Evolutionary conservation across 2,113 vertebrate species (phyloP), one percentile per base, ranked within the genome.

Genomic region (Montifringilla adamsi): DNA sequence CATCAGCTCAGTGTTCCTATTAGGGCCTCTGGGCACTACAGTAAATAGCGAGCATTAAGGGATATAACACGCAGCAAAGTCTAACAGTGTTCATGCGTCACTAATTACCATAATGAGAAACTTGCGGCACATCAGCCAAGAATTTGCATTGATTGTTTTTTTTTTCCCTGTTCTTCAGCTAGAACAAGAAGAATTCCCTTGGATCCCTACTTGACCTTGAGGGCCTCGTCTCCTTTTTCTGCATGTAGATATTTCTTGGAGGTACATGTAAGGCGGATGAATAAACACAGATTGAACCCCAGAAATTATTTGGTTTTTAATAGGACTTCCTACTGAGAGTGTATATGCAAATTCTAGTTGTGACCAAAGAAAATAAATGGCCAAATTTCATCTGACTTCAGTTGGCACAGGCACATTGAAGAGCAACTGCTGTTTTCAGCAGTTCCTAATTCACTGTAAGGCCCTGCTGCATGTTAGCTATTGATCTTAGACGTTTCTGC

Each of bases 61-160:
- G 62, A 79, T 77, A 94, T 37, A 91, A 84, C 84, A 46, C 18
- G 53, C 91, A 91, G 87, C 63, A 94, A 89, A 94, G 70, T 66
- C 84, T 87, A 93, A 76, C 73, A 73, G 84, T 85, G 70, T 88
- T 94, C 67, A 90, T 91, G 87, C 50, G 20, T 94, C 89, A 94
- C 93, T 95, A 89, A 93, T 96, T 93, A 85, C 77, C 91, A 90
- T 95, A 96, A 95, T 79, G 78, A 94, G 93, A 94, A 94, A 89
- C 70, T 93, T 87, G 81, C 0, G 0, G 68, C 76, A 91, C 41
- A 93, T 94, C 84, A 89, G 70, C 77, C 70, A 91, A 87, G 52
- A 95, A 94, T 95, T 95, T 93, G 52, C 62, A 91, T 80, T 85
- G 81, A 85, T 88, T 82, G 55, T 64, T 82, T 89, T 91, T 85